These are phyloP conservation scores for Sparidentex hasta DNA, from an alignment of 2,797 vertebrate genomes.

Conservation along the genomic window DNA sequence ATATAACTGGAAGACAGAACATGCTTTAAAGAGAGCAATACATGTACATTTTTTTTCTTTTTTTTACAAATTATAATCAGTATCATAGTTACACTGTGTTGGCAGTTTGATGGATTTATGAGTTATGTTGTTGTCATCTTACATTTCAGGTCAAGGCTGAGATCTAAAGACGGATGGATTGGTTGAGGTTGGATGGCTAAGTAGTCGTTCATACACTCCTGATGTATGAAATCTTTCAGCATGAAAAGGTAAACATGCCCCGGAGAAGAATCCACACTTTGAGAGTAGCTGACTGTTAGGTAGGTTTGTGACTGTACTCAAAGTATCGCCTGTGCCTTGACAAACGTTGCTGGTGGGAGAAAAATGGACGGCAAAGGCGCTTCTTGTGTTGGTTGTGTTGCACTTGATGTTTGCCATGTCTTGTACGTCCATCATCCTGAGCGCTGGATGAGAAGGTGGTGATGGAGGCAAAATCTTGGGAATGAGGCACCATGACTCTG, in stretches of 20 bases:
- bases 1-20: slow-evolving; percentile 73
- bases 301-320: slow-evolving; percentile 45
- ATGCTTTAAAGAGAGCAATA: slow-evolving; percentile 66
- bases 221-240: slow-evolving; percentile 30
- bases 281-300: slow-evolving; percentile 23
- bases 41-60: slow-evolving; percentile 39
- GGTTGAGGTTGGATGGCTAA: slow-evolving; percentile 47
- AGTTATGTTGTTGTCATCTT: slow-evolving; percentile 25
- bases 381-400: slow-evolving; percentile 75
- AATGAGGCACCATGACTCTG: slow-evolving; percentile 81
- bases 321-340: slow-evolving; percentile 57
- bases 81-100: slow-evolving; percentile 39
- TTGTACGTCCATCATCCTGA: slow-evolving; percentile 76
- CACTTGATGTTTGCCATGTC: slow-evolving; percentile 53
- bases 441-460: slow-evolving; percentile 85
- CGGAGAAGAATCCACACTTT: slow-evolving; percentile 49
- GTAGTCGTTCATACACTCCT: slow-evolving; percentile 43
- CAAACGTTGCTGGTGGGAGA: slow-evolving; percentile 90
- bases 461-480: slow-evolving; percentile 82
- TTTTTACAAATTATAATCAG: slow-evolving; percentile 40
- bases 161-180: slow-evolving; percentile 12
- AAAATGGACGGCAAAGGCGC: slow-evolving; percentile 85
- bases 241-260: slow-evolving; percentile 37
- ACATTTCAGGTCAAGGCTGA: slow-evolving; percentile 34
- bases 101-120: slow-evolving; percentile 56